Base-by-base conservation (phyloP, 1,140 invertebrate genomes). In the Mactra quadrangularis region DNA sequence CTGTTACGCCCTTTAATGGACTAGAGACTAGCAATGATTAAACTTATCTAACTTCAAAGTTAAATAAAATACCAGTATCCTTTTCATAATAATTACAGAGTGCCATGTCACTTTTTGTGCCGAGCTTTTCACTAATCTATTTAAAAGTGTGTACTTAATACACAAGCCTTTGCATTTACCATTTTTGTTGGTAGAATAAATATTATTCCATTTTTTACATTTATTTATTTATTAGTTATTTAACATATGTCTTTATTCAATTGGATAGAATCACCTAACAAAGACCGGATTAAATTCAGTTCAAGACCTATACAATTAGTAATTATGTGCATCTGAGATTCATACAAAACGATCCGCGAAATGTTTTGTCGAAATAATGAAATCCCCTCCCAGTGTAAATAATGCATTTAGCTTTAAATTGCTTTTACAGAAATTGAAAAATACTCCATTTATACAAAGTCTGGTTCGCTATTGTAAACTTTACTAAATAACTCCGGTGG, bases 21-120 rank as follows among this genome's bases (percentile, higher is more conserved):
- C 55, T 76, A 29, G 57, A 25, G 45, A 33, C 55, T 76, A 25
- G 31, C 31, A 35, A 35, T 55, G 55, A 68, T 81, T 81, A 68
- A 81, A 81, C 70, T 81, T 81, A 81, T 81, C 77, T 81, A 57
- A 71, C 66, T 71, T 70, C 64, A 81, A 81, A 81, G 77, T 81
- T 81, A 71, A 81, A 71, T 68, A 81, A n/a, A 71, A 81, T 81
- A 71, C 66, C 33, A 33, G 77, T 81, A 81, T 81, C 77, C 60
- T 70, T 81, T 81, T 33, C 53, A 71, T 53, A 66, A 50, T 81
- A 81, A 81, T 81, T 81, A 81, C 38, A 66, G 41, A 31, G 62
- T 78, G 57, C 76, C 76, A 35, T 38, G 60, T 35, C 64, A 81
- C 66, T 81, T 81, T 81, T 70, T 50, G 35, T 25, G n/a, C n/a